A percentile compares a stretch with the other conserved stretches of the same genome.
These are phyloP conservation scores for Acanthosepion lycidas DNA, from an alignment of 2,888 invertebrate species.

Conservation along the genomic window DNA sequence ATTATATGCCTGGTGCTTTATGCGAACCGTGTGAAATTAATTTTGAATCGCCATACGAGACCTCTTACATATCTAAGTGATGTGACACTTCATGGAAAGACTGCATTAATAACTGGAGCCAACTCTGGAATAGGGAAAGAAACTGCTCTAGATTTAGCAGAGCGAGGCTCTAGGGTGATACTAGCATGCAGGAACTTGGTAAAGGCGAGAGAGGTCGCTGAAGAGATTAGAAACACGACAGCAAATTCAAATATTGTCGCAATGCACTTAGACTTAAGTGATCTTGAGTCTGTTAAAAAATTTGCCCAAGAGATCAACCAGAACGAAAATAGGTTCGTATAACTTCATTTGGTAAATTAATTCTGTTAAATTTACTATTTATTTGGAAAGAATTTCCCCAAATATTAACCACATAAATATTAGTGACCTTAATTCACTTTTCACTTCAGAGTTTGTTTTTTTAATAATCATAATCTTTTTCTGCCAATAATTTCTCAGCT, in stretches of 20 bases:
- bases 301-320: neutral
- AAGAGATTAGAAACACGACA: constrained; percentile 1
- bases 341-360: neutral
- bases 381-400: neutral
- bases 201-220: neutral
- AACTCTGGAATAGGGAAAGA: constrained; percentile 46
- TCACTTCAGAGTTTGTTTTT: neutral
- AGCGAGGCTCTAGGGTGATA: constrained; percentile 42
- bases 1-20: neutral
- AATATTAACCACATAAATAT: neutral
- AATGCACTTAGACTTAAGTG: constrained; percentile 34
- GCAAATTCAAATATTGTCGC: constrained; percentile 1
- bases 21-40: neutral
- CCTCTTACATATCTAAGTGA: constrained; percentile 23
- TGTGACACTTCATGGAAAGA: constrained; percentile 38
- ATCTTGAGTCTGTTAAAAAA: constrained; percentile 41
- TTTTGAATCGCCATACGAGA: neutral
- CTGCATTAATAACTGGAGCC: constrained; percentile 39
- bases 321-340: constrained; percentile 41
- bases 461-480: no score
- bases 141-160: constrained; percentile 38
- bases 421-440: neutral
- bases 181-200: constrained; percentile 25
- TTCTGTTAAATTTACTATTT: neutral
- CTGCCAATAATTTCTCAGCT: no score